A percentile compares a stretch with the other conserved stretches of the same genome.
Evolutionary conservation across 2,888 invertebrate species (phyloP).

Genomic region (Hydriomena furcata): DNA sequence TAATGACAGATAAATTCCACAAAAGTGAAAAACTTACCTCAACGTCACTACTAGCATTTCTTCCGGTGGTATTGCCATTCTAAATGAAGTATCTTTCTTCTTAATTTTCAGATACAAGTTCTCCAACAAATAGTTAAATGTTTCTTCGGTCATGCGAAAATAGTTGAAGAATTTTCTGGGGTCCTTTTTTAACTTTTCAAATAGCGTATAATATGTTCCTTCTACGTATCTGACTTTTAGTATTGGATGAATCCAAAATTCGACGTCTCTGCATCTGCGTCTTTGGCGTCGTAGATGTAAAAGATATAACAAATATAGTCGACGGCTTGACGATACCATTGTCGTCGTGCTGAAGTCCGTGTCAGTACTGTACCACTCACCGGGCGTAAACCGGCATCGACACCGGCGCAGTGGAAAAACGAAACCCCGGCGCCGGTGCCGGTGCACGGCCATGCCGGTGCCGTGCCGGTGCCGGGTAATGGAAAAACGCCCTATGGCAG

Average conservation of each 20-base stretch:
- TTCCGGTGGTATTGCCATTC: conserved; percentile 24
- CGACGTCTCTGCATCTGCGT: conserved; percentile 16
- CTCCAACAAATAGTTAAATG: too few relatives aligned
- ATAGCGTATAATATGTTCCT: conserved; percentile 24
- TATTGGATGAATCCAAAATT: conserved; percentile 26
- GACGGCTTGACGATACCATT: conserved; percentile 14
- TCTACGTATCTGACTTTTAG: conserved; percentile 16
- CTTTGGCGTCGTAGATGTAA: conserved; percentile 14
- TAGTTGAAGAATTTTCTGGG: too few relatives aligned
- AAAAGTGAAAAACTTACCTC: conserved; percentile 12
- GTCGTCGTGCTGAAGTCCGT: too few relatives aligned
- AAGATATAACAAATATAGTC: conserved; percentile 17
- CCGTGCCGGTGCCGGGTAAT: conserved; percentile 8
- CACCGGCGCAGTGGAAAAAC: too few relatives aligned
- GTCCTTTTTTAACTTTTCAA: too few relatives aligned
- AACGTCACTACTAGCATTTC: conserved; percentile 19
- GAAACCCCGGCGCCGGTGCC: too few relatives aligned
- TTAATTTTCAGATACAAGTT: conserved; percentile 24
- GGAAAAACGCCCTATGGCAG: conserved; percentile 6
- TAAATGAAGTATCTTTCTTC: conserved; percentile 23
- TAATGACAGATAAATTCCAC: conserved; percentile 16
- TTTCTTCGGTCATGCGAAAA: too few relatives aligned
- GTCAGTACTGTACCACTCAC: too few relatives aligned
- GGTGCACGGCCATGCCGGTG: too few relatives aligned
- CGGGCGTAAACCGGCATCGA: too few relatives aligned